Evolutionary conservation across 2,888 invertebrate species (phyloP).

Genomic region (Luperina nickerlii): DNA sequence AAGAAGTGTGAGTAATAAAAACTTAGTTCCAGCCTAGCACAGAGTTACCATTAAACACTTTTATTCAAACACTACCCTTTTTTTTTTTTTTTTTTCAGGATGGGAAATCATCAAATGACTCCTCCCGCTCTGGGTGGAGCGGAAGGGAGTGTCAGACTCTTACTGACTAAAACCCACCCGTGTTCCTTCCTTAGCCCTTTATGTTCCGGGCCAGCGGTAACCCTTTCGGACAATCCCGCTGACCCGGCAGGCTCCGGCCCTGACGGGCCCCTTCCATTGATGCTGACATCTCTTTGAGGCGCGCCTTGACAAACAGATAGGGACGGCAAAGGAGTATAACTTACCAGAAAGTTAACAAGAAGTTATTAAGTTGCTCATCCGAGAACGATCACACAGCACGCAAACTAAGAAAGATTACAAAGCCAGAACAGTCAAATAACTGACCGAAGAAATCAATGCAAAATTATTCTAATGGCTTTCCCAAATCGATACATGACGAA

Average conservation of each 20-base stretch:
- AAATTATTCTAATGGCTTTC: constrained; percentile 68
- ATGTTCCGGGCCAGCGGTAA: too few relatives aligned
- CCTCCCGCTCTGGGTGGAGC: too few relatives aligned
- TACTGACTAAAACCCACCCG: too few relatives aligned
- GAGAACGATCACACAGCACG: constrained; percentile 1
- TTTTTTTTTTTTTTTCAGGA: too few relatives aligned
- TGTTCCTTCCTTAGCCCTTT: too few relatives aligned
- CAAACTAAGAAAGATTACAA: constrained; percentile 12
- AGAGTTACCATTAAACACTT: neutral
- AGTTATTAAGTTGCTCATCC: neutral
- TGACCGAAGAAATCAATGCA: constrained; percentile 59
- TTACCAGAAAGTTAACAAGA: constrained; percentile 10
- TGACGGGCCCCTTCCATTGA: too few relatives aligned
- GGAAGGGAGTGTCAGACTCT: too few relatives aligned
- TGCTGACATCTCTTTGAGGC: too few relatives aligned
- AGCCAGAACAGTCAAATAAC: constrained; percentile 16
- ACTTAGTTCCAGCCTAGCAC: neutral
- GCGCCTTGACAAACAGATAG: neutral
- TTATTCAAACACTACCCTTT: neutral
- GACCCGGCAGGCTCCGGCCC: too few relatives aligned
- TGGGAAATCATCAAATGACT: too few relatives aligned
- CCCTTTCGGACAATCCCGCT: too few relatives aligned
- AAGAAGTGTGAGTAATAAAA: neutral
- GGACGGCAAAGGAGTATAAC: neutral
- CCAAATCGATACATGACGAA: constrained; percentile 67